Evolutionary conservation across 2,113 vertebrate genomes (phyloP), one percentile per base, ranked within the genome.

Genomic region (Gila orcuttii): DNA sequence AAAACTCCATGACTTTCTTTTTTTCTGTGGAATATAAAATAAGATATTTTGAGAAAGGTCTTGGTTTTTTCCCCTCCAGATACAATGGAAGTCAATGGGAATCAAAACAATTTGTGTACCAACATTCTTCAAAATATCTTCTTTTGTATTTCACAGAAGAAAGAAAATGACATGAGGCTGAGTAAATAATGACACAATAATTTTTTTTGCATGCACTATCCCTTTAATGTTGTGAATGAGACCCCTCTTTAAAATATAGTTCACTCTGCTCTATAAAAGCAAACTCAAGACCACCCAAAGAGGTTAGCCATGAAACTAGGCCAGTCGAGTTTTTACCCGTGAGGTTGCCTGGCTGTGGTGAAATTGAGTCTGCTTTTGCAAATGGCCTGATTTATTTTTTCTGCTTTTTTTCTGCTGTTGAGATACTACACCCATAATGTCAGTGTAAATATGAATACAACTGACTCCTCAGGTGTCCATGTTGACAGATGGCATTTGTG

Each of bases 401-500:
- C 45, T 13, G 45, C 45, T 13, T 47, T 47, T 36, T 80, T 45
- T 50, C 13, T 15, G 13, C 23, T 52, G n/a, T 82, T 50, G 11
- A 73, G 52, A 71, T 71, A 50, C 17, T 69, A 21, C 17, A 31
- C 11, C 5, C 19, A 13, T n/a, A 64, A 69, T 52, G 19, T 15
- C 21, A 10, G 31, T 55, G 50, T 42, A 73, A 57, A 73, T 83
- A 55, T 19, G 50, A 83, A 36, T 19, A 36, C 82, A 86, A 50
- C 69, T 82, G 87, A 81, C 50, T 45, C 83, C 73, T 89, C 39
- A 71, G 78, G 89, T 86, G 87, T 84, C 83, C 77, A 12, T 77
- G 80, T 84, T 66, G 87, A 88, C 89, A 90, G 89, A 90, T 90
- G 89, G 89, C 66, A 60, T 36, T 75, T 52, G 79, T 57, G 79